Conservation (phyloP, 2,797 vertebrate genomes). For the Bryconaethiops microstoma region DNA sequence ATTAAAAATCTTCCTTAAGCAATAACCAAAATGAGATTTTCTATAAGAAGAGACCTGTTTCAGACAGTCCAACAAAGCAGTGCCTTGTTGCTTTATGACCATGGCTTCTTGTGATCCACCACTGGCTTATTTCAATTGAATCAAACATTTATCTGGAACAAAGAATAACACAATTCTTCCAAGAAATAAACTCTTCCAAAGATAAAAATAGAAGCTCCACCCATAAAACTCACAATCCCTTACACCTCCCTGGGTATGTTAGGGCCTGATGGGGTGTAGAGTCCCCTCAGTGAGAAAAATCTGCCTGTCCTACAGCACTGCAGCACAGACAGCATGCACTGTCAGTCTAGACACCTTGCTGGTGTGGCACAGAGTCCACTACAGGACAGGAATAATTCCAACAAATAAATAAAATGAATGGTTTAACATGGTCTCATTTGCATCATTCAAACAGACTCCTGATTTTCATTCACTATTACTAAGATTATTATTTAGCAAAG, state of each 20-base stretch:
- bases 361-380: neutral
- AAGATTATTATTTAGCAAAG: neutral
- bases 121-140: constrained; percentile 59
- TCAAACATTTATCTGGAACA: constrained; percentile 37
- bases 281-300: constrained; percentile 2
- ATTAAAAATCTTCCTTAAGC: neutral
- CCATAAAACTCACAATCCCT: neutral
- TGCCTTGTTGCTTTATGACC: constrained; percentile 54
- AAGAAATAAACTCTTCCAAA: constrained; percentile 4
- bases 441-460: neutral
- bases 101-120: constrained; percentile 42
- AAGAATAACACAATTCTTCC: constrained; percentile 17
- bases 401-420: neutral
- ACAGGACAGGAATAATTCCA: neutral
- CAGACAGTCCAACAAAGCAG: constrained; percentile 21
- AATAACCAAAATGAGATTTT: constrained; percentile 38
- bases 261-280: neutral
- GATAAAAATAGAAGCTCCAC: neutral
- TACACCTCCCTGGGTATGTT: neutral
- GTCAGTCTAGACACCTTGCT: constrained; percentile 19
- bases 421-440: neutral
- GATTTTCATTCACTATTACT: neutral
- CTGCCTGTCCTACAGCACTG: constrained; percentile 32
- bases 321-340: constrained; percentile 39
- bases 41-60: constrained; percentile 24